phyloP scores from a whole-genome alignment of 2,113 vertebrate species.

The Craseonycteris thonglongyai region DNA sequence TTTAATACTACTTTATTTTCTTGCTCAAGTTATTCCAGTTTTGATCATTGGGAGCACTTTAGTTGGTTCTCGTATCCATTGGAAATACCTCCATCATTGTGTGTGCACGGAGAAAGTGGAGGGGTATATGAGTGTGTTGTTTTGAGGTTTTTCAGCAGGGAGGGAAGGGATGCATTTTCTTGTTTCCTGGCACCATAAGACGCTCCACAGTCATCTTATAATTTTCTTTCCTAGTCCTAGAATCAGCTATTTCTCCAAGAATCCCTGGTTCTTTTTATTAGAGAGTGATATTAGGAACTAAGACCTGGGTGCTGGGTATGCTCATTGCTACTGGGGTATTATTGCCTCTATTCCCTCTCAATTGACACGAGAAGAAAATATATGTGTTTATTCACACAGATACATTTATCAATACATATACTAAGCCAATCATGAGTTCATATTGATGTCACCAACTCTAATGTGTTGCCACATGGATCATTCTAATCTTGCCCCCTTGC shows the following conservation, averaged over 20 bases:
- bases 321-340: neutral
- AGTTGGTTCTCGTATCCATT: neutral
- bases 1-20: neutral
- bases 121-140: neutral
- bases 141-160: neutral
- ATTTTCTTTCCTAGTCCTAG: neutral
- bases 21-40: neutral
- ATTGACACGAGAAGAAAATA: neutral
- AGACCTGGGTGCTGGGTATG: neutral
- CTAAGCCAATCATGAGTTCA: neutral
- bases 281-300: neutral
- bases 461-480: neutral
- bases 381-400: neutral
- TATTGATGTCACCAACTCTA: neutral
- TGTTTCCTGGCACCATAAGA: neutral
- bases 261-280: neutral
- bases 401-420: neutral
- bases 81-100: neutral
- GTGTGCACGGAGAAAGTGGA: too few species aligned
- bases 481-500: neutral
- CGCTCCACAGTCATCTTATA: neutral
- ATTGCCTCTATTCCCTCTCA: neutral
- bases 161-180: neutral
- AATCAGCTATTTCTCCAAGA: neutral
- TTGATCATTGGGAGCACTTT: neutral